Evolutionary conservation across 2,113 vertebrate species (phyloP).

Genomic region (Mobula hypostoma): DNA sequence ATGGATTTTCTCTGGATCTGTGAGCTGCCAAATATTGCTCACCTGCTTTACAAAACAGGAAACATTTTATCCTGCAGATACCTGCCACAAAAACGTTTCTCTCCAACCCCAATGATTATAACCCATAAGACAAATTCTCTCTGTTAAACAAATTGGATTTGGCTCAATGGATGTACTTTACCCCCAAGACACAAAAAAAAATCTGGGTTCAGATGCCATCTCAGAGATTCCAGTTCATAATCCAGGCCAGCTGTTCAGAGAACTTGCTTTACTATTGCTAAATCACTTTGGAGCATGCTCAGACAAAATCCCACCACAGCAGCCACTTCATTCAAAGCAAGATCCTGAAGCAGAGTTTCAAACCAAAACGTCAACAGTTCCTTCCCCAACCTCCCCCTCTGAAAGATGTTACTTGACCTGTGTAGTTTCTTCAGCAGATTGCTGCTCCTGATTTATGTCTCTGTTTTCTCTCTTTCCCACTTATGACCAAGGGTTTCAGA

Average conservation of each 20-base stretch:
- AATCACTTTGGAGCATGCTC: background rate
- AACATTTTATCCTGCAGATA: background rate
- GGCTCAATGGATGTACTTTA: background rate
- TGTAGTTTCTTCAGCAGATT: no score
- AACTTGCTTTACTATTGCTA: no score
- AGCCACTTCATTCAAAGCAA: background rate
- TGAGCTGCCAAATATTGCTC: background rate
- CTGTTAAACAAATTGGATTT: no score
- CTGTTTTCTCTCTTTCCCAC: no score
- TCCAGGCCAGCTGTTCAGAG: no score
- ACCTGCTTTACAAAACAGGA: conserved; percentile 8
- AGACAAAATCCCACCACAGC: background rate
- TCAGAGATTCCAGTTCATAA: background rate
- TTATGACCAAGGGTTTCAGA: no score
- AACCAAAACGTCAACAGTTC: no score
- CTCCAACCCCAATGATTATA: no score
- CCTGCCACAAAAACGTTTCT: background rate
- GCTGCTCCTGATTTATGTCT: no score
- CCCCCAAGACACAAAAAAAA: background rate
- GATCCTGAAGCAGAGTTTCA: background rate
- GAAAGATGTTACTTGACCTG: no score
- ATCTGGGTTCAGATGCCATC: background rate
- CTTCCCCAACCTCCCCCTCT: no score
- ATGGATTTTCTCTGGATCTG: conserved; percentile 6
- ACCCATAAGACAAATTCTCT: background rate